phyloP scores from a whole-genome alignment of 2,888 invertebrate species.

The Anthophora plumipes region DNA sequence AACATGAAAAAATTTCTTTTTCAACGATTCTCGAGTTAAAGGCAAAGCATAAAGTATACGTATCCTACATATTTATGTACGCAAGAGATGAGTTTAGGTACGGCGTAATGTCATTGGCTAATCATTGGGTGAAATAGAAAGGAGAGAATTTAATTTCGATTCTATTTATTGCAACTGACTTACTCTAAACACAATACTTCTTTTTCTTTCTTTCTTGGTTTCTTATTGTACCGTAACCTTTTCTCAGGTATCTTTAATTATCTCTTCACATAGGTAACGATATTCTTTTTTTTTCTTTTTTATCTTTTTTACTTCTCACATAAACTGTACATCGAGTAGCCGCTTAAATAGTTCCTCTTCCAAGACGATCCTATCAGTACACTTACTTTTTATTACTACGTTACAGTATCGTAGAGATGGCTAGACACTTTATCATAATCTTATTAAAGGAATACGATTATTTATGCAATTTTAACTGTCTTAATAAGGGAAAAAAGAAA shows the following conservation, averaged over 20 bases:
- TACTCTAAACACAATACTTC: constrained; percentile 46
- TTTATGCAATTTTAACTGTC: constrained; percentile 8
- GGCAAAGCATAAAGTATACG: constrained; percentile 34
- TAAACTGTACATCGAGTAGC: constrained; percentile 37
- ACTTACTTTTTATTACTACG: constrained; percentile 38
- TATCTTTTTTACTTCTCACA: constrained; percentile 14
- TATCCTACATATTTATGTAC: background rate
- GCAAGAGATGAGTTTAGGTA: constrained; percentile 10
- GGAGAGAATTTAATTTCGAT: constrained; percentile 36
- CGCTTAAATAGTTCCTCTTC: constrained; percentile 33
- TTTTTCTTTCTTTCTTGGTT: constrained; percentile 3
- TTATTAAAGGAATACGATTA: constrained; percentile 31
- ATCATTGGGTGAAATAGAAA: constrained; percentile 16
- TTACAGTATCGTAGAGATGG: constrained; percentile 47
- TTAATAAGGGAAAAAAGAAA: background rate
- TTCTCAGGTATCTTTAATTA: constrained; percentile 18
- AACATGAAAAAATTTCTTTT: background rate
- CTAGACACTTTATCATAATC: constrained; percentile 32
- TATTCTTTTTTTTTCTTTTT: constrained; percentile 28
- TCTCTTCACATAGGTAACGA: constrained; percentile 26
- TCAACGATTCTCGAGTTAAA: constrained; percentile 24
- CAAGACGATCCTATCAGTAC: constrained; percentile 46
- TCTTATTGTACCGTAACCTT: constrained; percentile 3
- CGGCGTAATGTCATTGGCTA: background rate
- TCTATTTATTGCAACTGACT: constrained; percentile 50